Evolutionary conservation across 2,797 vertebrate species (phyloP).

Genomic region (Rhabdophis nuchalis): DNA sequence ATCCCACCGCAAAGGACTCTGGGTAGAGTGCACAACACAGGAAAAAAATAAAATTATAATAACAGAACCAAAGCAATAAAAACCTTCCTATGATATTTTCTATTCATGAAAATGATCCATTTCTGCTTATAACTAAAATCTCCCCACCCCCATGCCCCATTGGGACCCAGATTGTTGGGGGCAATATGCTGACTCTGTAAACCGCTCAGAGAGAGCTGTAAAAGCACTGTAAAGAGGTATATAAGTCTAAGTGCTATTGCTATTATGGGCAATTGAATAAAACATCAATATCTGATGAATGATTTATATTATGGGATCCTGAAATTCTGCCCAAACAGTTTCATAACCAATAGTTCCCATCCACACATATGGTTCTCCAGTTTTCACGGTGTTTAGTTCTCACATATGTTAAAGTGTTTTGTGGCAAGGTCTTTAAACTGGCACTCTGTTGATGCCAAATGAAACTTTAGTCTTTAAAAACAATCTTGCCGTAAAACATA

Average conservation of each 20-base stretch:
- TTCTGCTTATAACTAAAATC: neutral
- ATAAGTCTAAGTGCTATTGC: too few species aligned
- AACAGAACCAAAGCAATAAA: neutral
- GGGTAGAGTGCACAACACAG: neutral
- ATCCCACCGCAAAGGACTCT: neutral
- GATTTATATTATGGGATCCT: neutral
- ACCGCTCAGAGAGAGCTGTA: too few species aligned
- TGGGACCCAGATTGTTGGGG: too few species aligned
- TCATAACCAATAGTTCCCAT: neutral
- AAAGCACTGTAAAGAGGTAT: too few species aligned
- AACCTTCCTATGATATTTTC: neutral
- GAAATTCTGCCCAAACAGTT: neutral
- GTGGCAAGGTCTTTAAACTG: conserved; percentile 20
- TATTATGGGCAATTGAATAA: neutral
- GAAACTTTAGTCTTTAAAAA: conserved; percentile 14
- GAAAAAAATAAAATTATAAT: neutral
- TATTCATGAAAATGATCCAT: neutral
- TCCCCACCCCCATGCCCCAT: neutral
- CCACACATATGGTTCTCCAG: neutral
- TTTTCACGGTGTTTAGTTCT: neutral
- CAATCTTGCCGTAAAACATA: neutral
- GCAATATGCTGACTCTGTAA: too few species aligned
- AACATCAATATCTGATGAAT: neutral
- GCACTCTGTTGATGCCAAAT: neutral
- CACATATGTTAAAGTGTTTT: neutral